phyloP scores from a whole-genome alignment of 1,140 invertebrate species.

The Ctenoplectra terminalis region DNA sequence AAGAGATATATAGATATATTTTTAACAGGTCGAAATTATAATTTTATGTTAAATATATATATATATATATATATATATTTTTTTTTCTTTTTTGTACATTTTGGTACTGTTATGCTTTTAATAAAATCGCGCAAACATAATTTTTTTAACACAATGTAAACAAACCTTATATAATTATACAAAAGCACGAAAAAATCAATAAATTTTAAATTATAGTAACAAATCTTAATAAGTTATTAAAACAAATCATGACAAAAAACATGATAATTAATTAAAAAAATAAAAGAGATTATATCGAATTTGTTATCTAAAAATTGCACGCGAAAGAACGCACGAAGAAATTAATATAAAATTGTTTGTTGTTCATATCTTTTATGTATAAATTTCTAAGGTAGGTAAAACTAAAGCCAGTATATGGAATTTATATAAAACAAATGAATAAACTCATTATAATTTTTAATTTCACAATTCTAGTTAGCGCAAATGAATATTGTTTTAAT shows the following conservation, averaged over 20 bases:
- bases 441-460: not conserved
- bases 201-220: constrained; percentile 12
- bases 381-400: not conserved
- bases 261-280: not conserved
- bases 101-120: not conserved
- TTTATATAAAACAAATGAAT: not conserved
- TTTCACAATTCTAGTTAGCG: not conserved
- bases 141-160: constrained; percentile 4
- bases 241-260: not conserved
- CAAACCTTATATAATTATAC: not conserved
- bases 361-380: not conserved
- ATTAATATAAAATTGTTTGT: not conserved
- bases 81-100: constrained; percentile 25
- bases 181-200: not conserved
- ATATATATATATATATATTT: too few relatives aligned
- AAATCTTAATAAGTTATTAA: not conserved
- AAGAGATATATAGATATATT: not conserved
- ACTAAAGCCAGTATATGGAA: not conserved
- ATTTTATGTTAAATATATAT: not conserved
- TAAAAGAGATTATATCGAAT: not conserved
- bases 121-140: not conserved
- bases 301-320: not conserved
- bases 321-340: not conserved
- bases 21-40: not conserved
- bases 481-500: not conserved